phyloP scores from a whole-genome alignment of 2,888 invertebrate species.

The Drosophila subsilvestris region DNA sequence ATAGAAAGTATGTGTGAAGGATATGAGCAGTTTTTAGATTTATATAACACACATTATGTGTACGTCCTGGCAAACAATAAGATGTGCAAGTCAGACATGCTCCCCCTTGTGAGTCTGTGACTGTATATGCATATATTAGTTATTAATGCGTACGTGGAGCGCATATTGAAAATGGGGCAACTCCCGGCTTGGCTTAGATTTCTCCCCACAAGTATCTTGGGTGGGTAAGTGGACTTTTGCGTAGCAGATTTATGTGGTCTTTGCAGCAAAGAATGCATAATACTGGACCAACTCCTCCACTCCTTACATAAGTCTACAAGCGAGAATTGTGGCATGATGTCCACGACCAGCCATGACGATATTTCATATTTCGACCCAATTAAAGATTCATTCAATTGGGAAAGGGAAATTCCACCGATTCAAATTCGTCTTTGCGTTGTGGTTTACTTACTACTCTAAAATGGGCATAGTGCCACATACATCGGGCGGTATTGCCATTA shows the following conservation, averaged over 20 bases:
- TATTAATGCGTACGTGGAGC: slow-evolving; percentile 78
- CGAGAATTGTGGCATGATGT: slow-evolving; percentile 60
- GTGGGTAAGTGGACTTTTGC: slow-evolving; percentile 24
- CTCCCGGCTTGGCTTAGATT: slow-evolving; percentile 3
- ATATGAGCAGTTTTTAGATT: slow-evolving; percentile 78
- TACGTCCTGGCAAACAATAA: slow-evolving; percentile 66
- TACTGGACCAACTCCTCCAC: slow-evolving; percentile 61
- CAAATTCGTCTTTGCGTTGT: slow-evolving; percentile 35
- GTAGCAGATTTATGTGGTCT: slow-evolving; percentile 78
- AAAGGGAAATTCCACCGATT: slow-evolving; percentile 17
- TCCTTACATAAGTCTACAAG: slow-evolving; percentile 51
- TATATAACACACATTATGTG: slow-evolving; percentile 44
- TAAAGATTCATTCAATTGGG: slow-evolving; percentile 71
- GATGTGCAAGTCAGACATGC: slow-evolving; percentile 45
- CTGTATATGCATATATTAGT: slow-evolving; percentile 75
- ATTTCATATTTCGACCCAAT: slow-evolving; percentile 59
- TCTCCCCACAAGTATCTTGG: slow-evolving; percentile 22
- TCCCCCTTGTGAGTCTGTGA: slow-evolving; percentile 23
- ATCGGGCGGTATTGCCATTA: slow-evolving; percentile 40
- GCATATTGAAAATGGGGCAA: slow-evolving; percentile 77
- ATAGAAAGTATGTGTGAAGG: slow-evolving; percentile 59
- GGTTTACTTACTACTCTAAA: slow-evolving; percentile 57
- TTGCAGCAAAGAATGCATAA: slow-evolving; percentile 77
- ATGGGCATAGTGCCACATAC: background rate
- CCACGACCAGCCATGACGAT: slow-evolving; percentile 39